phyloP scores from a whole-genome alignment of 2,797 vertebrate species.

The Eurystomus glaucurus region DNA sequence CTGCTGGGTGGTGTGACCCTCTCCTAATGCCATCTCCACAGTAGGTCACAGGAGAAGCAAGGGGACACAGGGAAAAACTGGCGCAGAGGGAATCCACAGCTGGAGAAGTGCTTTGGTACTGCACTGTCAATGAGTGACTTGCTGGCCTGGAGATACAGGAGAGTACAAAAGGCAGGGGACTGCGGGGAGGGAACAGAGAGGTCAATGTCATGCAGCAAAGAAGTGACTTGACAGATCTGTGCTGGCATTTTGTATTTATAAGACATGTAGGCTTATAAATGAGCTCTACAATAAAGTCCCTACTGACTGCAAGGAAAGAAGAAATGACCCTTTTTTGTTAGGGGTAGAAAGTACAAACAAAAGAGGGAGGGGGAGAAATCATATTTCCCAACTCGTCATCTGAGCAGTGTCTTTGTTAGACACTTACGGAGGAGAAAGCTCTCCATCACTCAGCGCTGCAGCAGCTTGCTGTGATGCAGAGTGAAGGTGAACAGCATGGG shows the following conservation, averaged over 20 bases:
- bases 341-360: not conserved
- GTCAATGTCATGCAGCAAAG: not conserved
- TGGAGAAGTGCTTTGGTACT: not conserved
- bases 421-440: not conserved
- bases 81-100: rapidly evolving
- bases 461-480: not conserved
- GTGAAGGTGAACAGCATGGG: not conserved
- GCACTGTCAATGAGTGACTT: not conserved
- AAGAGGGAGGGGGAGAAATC: not conserved
- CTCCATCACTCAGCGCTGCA: not conserved
- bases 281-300: constrained; percentile 21
- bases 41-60: not conserved
- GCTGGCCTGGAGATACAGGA: not conserved
- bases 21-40: rapidly evolving
- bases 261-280: not conserved
- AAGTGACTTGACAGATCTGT: constrained; percentile 19
- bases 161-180: not conserved
- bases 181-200: not conserved
- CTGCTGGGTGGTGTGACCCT: not conserved
- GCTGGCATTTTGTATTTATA: constrained; percentile 34
- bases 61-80: rapidly evolving
- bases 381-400: not conserved
- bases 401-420: not conserved
- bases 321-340: not conserved
- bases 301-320: not conserved